Percentiles rank a stretch among this genome's conserved stretches.
Conservation (phyloP, 2,888 invertebrate genomes). For the Andrena bicolor region DNA sequence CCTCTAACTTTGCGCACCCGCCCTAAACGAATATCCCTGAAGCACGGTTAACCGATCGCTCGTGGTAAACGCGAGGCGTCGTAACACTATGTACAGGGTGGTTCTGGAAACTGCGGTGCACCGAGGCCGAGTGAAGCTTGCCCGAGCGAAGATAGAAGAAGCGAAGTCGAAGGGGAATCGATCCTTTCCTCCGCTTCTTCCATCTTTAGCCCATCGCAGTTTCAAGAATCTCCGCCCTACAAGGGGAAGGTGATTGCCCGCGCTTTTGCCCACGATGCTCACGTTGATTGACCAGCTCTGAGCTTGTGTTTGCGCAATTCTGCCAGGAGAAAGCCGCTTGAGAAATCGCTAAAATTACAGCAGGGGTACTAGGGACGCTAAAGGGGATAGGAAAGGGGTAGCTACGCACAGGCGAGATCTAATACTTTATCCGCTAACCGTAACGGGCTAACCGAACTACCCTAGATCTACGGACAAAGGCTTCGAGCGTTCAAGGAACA, state of each 20-base stretch:
- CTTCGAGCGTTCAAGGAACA: conserved; percentile 94
- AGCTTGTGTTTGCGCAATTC: not conserved
- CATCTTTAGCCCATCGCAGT: not conserved
- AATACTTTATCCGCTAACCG: conserved; percentile 84
- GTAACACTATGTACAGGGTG: not conserved
- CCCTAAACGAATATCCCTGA: not conserved
- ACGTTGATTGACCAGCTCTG: not conserved
- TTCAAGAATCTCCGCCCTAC: not conserved
- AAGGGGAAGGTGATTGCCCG: not conserved
- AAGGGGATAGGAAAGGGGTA: conserved; percentile 73
- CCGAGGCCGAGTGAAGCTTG: too few species aligned
- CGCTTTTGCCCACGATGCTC: too few species aligned
- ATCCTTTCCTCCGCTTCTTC: not conserved
- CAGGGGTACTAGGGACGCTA: conserved; percentile 32
- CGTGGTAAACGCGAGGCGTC: not conserved
- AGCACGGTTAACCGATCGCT: conserved; percentile 11
- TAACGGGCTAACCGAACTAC: conserved; percentile 87
- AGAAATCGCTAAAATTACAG: conserved; percentile 16
- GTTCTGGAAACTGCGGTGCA: not conserved
- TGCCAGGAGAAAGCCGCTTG: conserved; percentile 12
- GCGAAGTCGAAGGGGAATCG: too few species aligned
- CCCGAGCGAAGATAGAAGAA: too few species aligned
- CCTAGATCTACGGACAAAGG: conserved; percentile 94
- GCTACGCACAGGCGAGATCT: conserved; percentile 75
- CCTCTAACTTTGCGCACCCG: conserved; percentile 6